These are phyloP conservation scores for Venustaconcha ellipsiformis DNA, from an alignment of 1,140 invertebrate genomes.

Conservation along the genomic window DNA sequence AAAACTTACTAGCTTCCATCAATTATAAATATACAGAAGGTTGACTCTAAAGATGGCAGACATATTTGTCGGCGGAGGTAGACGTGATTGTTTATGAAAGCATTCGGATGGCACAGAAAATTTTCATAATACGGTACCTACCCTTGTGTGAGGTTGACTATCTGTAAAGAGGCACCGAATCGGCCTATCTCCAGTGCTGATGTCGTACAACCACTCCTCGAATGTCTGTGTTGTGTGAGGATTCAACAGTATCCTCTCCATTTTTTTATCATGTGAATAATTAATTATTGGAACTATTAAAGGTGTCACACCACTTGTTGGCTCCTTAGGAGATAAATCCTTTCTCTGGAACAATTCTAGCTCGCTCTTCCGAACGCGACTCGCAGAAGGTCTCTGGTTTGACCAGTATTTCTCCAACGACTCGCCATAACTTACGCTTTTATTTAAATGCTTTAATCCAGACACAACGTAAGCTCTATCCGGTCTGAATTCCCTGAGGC, in stretches of 20 bases:
- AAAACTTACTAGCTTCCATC: too few relatives aligned
- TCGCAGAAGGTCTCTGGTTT: conserved; percentile 39
- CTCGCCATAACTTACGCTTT: conserved; percentile 48
- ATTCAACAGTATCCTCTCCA: conserved; percentile 78
- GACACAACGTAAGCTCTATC: conserved; percentile 87
- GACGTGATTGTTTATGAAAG: too few relatives aligned
- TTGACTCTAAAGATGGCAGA: too few relatives aligned
- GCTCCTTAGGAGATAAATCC: conserved; percentile 10
- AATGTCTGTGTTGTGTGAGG: conserved; percentile 92
- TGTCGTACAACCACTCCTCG: conserved; percentile 85
- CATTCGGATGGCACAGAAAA: neutral
- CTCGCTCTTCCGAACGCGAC: conserved; percentile 42
- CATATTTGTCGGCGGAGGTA: too few relatives aligned
- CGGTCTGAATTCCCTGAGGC: conserved; percentile 88
- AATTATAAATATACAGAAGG: too few relatives aligned
- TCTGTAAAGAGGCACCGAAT: conserved; percentile 55
- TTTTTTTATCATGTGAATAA: conserved; percentile 55
- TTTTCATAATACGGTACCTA: conserved; percentile 17
- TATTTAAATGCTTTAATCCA: conserved; percentile 84
- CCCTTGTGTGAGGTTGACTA: conserved; percentile 53
- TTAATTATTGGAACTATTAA: conserved; percentile 59
- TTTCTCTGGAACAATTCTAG: conserved; percentile 37
- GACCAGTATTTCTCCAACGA: conserved; percentile 53
- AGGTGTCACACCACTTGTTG: conserved; percentile 30
- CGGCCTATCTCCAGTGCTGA: conserved; percentile 51